Percentiles rank a stretch among this genome's conserved stretches.
phyloP scores from a whole-genome alignment of 1,140 invertebrate species.

The Cataglyphis hispanica region DNA sequence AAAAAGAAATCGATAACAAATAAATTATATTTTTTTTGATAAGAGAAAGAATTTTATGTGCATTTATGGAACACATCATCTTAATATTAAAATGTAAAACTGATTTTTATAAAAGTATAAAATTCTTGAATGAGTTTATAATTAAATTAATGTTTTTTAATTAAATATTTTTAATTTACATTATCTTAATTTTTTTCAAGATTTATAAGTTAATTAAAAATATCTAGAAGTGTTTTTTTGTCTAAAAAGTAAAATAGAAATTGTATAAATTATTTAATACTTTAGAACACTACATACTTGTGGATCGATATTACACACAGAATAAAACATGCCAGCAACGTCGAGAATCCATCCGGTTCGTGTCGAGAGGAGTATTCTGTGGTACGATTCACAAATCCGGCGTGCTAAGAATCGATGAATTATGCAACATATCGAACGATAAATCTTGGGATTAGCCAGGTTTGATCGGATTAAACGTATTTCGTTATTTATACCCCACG shows the following conservation, averaged over 20 bases:
- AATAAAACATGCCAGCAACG: not conserved
- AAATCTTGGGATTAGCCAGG: conserved; percentile 48
- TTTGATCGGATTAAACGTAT: conserved; percentile 61
- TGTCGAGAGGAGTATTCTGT: conserved; percentile 38
- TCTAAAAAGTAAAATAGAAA: not conserved
- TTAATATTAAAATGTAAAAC: no score
- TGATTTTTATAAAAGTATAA: no score
- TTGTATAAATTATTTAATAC: not conserved
- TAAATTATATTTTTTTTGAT: no score
- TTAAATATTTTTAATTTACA: no score
- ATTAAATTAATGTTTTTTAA: no score
- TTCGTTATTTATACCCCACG: conserved; percentile 56
- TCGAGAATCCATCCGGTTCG: conserved; percentile 4
- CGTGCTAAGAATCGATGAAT: conserved; percentile 60
- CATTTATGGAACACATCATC: no score
- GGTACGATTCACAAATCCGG: conserved; percentile 33
- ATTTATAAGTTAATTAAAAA: conserved; percentile 1
- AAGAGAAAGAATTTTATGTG: no score
- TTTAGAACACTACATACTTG: no score
- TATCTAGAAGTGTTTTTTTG: not conserved
- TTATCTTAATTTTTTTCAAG: no score
- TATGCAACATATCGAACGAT: conserved; percentile 54
- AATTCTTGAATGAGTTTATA: no score
- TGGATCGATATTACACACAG: conserved; percentile 18
- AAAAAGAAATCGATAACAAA: not conserved